These are phyloP conservation scores for Aphidoletes aphidimyza DNA, from an alignment of 2,888 invertebrate genomes.

Conservation along the genomic window DNA sequence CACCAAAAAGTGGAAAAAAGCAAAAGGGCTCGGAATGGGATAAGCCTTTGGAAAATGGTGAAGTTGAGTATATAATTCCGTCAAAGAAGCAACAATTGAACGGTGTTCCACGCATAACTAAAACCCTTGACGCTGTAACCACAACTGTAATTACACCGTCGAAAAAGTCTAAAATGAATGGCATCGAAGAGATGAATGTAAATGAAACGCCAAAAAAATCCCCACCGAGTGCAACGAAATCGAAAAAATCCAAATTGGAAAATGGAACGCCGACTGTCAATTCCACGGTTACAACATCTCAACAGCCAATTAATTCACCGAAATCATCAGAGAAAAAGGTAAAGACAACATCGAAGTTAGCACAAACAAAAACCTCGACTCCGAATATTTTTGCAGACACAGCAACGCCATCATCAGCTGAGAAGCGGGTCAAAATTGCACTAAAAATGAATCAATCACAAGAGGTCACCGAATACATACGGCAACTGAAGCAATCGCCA, in stretches of 20 bases:
- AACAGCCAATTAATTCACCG: neutral
- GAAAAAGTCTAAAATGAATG: conserved; percentile 58
- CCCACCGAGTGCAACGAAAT: neutral
- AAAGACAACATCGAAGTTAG: conserved; percentile 55
- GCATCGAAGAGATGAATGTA: conserved; percentile 56
- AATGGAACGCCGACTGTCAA: neutral
- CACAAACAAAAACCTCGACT: conserved; percentile 56
- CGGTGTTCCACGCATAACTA: neutral
- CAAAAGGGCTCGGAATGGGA: conserved; percentile 64
- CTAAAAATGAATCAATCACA: conserved; percentile 78
- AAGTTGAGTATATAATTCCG: conserved; percentile 64
- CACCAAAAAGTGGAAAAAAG: conserved; percentile 51
- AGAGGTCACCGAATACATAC: conserved; percentile 77
- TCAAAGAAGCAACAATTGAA: conserved; percentile 62
- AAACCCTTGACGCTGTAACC: neutral
- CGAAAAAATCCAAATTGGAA: neutral
- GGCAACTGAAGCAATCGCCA: conserved; percentile 77
- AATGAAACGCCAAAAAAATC: conserved; percentile 53
- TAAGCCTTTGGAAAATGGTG: conserved; percentile 66
- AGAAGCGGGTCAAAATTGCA: conserved; percentile 79
- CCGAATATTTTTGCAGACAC: conserved; percentile 56
- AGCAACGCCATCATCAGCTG: conserved; percentile 55
- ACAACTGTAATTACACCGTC: neutral
- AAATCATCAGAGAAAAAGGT: conserved; percentile 57
- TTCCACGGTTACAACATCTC: neutral